phyloP scores from a whole-genome alignment of 1,140 invertebrate species.

The Philopotamus ludificatus region DNA sequence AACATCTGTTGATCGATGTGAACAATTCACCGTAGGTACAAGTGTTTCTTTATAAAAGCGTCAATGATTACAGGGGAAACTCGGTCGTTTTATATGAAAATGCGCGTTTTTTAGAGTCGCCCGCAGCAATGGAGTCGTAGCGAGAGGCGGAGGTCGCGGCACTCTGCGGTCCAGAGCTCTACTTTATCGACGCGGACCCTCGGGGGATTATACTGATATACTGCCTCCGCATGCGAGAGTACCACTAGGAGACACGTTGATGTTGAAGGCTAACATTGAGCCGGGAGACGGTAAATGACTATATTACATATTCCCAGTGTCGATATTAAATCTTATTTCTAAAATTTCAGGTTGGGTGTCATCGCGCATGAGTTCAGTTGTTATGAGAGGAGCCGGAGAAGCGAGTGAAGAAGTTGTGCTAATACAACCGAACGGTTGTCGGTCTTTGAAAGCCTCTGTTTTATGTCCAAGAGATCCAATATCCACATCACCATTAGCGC shows the following conservation, averaged over 20 bases:
- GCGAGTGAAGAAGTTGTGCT: conserved; percentile 52
- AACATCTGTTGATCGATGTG: conserved; percentile 52
- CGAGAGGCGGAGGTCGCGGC: conserved; percentile 59
- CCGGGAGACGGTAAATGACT: conserved; percentile 60
- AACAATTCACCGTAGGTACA: conserved; percentile 49
- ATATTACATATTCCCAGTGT: not conserved
- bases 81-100: too few relatives aligned
- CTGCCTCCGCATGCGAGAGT: conserved; percentile 60
- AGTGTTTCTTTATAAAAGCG: not conserved
- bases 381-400: conserved; percentile 48
- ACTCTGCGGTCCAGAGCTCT: conserved; percentile 61
- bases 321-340: conserved; percentile 15
- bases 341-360: conserved; percentile 61
- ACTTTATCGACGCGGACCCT: conserved; percentile 56
- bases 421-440: conserved; percentile 60
- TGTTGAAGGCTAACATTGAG: conserved; percentile 60
- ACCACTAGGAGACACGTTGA: conserved; percentile 64
- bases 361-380: conserved; percentile 51
- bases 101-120: conserved; percentile 44
- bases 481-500: conserved; percentile 24
- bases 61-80: not conserved
- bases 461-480: conserved; percentile 57
- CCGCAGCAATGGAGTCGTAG: conserved; percentile 50
- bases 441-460: conserved; percentile 58
- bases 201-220: conserved; percentile 55